Conservation (phyloP, 2,888 invertebrate species). For the Neocrepidodera transversa region DNA sequence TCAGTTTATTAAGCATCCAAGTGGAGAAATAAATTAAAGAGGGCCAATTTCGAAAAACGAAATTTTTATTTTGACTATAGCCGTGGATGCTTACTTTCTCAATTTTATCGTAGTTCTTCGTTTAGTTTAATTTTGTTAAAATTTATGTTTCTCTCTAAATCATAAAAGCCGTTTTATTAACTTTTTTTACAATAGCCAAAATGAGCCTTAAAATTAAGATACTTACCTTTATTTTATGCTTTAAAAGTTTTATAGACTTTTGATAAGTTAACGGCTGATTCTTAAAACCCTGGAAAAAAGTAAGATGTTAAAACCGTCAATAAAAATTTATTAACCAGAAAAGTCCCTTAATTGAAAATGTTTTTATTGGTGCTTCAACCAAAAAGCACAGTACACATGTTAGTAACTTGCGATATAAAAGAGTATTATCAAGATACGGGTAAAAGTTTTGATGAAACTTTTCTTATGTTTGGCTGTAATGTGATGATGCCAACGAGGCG, state of each 20-base stretch:
- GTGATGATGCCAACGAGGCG: neutral
- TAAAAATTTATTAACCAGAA: slow-evolving; percentile 20
- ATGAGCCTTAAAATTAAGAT: neutral
- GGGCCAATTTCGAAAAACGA: no score
- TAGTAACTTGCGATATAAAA: slow-evolving; percentile 16
- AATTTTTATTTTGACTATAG: no score
- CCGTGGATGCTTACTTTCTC: no score
- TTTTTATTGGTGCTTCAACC: slow-evolving; percentile 15
- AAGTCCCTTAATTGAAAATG: slow-evolving; percentile 16
- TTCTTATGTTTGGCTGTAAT: neutral
- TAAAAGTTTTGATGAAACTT: slow-evolving; percentile 17
- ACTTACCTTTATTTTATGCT: slow-evolving; percentile 6
- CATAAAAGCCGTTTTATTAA: neutral
- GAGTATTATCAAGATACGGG: slow-evolving; percentile 14
- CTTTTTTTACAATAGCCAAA: neutral
- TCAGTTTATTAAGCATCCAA: no score
- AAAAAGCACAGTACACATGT: slow-evolving; percentile 14
- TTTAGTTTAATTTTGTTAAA: no score
- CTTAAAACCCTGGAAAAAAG: slow-evolving; percentile 8
- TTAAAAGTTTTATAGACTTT: slow-evolving; percentile 6
- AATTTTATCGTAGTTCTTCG: no score
- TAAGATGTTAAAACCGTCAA: slow-evolving; percentile 9
- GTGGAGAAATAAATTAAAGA: no score
- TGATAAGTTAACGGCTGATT: slow-evolving; percentile 9
- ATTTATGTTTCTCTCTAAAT: no score